These are phyloP conservation scores for Lordiphosa mommai DNA, from an alignment of 1,140 invertebrate species.

Conservation along the genomic window DNA sequence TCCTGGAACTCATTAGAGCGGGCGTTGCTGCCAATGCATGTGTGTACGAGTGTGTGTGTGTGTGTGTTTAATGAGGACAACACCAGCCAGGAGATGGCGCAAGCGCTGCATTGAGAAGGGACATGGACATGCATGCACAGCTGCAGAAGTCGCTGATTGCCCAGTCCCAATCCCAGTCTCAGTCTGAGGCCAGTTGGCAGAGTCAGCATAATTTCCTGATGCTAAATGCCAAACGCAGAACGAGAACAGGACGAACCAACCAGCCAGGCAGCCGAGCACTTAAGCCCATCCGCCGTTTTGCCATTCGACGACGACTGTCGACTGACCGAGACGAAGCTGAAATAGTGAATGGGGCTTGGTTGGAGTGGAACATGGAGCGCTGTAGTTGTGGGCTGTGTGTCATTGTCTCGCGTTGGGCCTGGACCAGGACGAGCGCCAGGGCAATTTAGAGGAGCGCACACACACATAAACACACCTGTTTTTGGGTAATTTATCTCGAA, in stretches of 20 bases:
- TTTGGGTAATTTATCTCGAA: conserved; percentile 79
- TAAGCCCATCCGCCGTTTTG: conserved; percentile 60
- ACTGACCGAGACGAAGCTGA: conserved; percentile 56
- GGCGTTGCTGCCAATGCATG: conserved; percentile 11
- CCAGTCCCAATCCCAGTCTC: conserved; percentile 35
- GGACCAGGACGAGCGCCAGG: conserved; percentile 38
- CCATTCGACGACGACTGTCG: conserved; percentile 34
- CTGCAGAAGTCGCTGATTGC: conserved; percentile 72
- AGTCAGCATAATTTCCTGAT: conserved; percentile 79
- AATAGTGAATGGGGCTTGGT: conserved; percentile 11
- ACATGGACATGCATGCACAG: conserved; percentile 60
- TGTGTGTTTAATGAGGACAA: conserved; percentile 61
- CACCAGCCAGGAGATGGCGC: conserved; percentile 37
- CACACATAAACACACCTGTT: conserved; percentile 67
- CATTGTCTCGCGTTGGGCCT: conserved; percentile 62
- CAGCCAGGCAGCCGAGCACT: conserved; percentile 56
- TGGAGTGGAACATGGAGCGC: conserved; percentile 10
- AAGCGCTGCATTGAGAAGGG: conserved; percentile 46
- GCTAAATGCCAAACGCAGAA: conserved; percentile 75
- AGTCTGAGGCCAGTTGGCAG: conserved; percentile 59
- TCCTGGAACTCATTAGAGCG: conserved; percentile 65
- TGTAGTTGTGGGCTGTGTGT: conserved; percentile 61
- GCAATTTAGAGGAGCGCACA: conserved; percentile 64
- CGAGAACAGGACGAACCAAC: conserved; percentile 26
- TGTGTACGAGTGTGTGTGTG: conserved; percentile 6